Evolutionary conservation across 2,888 invertebrate genomes (phyloP).

Genomic region (Caenorhabditis angaria): DNA sequence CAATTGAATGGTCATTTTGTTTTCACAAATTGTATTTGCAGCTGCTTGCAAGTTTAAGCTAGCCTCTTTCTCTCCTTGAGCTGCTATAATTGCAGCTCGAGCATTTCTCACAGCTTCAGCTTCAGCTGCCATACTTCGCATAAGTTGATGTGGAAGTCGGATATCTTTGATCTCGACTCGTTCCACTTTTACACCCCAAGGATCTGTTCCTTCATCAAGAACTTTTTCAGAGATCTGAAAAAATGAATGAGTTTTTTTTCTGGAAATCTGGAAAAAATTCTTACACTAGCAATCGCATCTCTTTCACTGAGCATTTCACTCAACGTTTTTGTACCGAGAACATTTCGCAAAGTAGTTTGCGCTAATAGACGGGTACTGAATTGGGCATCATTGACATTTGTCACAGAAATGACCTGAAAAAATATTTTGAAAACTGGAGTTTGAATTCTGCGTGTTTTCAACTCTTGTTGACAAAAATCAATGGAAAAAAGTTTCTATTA

Average conservation of each 20-base stretch:
- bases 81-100: constrained; percentile 76
- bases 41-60: constrained; percentile 82
- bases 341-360: constrained; percentile 73
- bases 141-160: constrained; percentile 87
- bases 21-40: constrained; percentile 91
- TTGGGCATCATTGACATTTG: constrained; percentile 79
- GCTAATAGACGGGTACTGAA: constrained; percentile 88
- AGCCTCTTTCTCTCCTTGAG: constrained; percentile 68
- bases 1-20: constrained; percentile 91
- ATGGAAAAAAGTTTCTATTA: too few species aligned
- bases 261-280: constrained; percentile 6
- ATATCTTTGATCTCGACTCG: constrained; percentile 84
- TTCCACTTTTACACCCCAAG: constrained; percentile 74
- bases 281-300: constrained; percentile 70
- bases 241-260: background rate
- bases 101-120: constrained; percentile 92
- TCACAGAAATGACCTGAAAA: constrained; percentile 72
- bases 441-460: too few species aligned
- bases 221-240: constrained; percentile 74
- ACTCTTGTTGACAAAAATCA: too few species aligned
- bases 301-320: constrained; percentile 72
- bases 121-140: constrained; percentile 94
- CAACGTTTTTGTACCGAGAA: constrained; percentile 72
- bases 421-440: too few species aligned
- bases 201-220: constrained; percentile 74